Conservation (phyloP, 2,797 vertebrate genomes). For the Champsocephalus gunnari region DNA sequence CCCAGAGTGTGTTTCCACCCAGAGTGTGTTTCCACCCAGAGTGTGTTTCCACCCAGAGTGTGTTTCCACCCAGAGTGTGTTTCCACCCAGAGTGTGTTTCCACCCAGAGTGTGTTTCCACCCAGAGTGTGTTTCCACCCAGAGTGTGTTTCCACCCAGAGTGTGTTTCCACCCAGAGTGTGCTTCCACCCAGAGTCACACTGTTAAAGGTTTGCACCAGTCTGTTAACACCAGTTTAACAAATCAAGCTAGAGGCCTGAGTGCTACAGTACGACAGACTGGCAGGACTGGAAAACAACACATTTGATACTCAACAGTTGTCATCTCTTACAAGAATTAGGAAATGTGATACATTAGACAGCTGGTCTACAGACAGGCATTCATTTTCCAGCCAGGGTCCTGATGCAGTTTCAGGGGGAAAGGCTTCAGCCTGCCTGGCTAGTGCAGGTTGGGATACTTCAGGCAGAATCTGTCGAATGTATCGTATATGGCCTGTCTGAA, state of each 20-base stretch:
- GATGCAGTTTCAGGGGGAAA: neutral
- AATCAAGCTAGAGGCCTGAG: slow-evolving; percentile 7
- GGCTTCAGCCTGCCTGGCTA: slow-evolving; percentile 16
- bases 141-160: neutral
- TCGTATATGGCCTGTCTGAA: slow-evolving; percentile 95
- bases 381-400: neutral
- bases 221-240: neutral
- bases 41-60: no score
- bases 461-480: slow-evolving; percentile 92
- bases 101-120: no score
- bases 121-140: no score
- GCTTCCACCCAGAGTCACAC: neutral
- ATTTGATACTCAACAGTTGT: neutral
- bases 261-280: neutral
- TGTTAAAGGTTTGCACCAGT: neutral
- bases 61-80: no score
- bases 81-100: no score
- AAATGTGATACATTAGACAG: neutral
- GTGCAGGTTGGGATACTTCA: slow-evolving; percentile 88
- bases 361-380: slow-evolving; percentile 4
- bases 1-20: no score
- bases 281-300: neutral
- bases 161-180: neutral
- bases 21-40: no score
- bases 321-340: neutral